phyloP scores from a whole-genome alignment of 2,113 vertebrate species.

The Paraplagusia blochii region DNA sequence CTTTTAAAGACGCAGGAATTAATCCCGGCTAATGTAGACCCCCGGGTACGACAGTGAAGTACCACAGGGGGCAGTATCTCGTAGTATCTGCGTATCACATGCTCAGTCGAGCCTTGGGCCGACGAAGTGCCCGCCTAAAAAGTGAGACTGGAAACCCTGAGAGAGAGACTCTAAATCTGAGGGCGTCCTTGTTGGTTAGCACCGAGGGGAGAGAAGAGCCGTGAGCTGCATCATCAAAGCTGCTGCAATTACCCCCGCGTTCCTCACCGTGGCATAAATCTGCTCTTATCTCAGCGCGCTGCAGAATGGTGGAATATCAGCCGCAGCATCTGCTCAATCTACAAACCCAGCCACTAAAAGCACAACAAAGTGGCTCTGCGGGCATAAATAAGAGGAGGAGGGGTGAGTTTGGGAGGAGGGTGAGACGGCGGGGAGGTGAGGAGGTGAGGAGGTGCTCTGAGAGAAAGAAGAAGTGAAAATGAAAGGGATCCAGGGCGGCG shows the following conservation, averaged over 20 bases:
- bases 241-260: constrained; percentile 70
- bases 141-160: constrained; percentile 25
- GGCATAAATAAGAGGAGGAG: constrained; percentile 67
- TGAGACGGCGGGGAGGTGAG: too few relatives aligned
- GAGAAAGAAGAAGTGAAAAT: constrained; percentile 28
- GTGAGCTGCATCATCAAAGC: constrained; percentile 74
- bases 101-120: constrained; percentile 38
- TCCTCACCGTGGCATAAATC: constrained; percentile 71
- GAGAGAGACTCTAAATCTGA: constrained; percentile 63
- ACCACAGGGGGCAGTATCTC: background rate
- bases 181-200: constrained; percentile 71
- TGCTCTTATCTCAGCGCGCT: constrained; percentile 69
- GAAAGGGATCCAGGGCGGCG: constrained; percentile 27
- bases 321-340: constrained; percentile 71
- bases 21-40: constrained; percentile 23
- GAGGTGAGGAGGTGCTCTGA: background rate
- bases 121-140: constrained; percentile 16
- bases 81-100: background rate
- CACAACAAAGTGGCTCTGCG: constrained; percentile 72
- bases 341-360: constrained; percentile 71
- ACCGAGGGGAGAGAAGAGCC: constrained; percentile 58
- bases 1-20: constrained; percentile 23
- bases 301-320: constrained; percentile 71
- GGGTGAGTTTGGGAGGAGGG: too few relatives aligned
- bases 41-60: background rate